A percentile compares a stretch with the other conserved stretches of the same genome.
Conservation (phyloP, 2,113 vertebrate species). For the Limnothrissa miodon region DNA sequence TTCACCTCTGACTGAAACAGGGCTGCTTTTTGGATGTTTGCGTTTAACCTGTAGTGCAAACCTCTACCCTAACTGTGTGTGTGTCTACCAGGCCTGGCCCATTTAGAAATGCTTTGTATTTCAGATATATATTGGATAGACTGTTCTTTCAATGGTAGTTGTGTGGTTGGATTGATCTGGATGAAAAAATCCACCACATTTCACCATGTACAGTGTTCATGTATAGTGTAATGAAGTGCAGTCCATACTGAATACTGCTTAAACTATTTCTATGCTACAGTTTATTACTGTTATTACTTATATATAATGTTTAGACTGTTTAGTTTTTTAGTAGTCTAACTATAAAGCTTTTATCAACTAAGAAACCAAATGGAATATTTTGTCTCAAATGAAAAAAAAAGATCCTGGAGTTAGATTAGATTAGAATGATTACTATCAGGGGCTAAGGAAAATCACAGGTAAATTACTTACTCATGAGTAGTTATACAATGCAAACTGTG, state of each 20-base stretch:
- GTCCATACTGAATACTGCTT: not conserved
- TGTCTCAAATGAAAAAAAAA: not conserved
- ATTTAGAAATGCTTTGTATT: not conserved
- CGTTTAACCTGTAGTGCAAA: not conserved
- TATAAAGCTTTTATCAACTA: too few species aligned
- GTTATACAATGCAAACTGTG: not conserved
- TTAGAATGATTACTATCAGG: not conserved
- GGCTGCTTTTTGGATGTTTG: not conserved
- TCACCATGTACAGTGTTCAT: not conserved
- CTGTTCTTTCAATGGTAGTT: not conserved
- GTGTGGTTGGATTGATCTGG: not conserved
- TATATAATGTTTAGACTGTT: too few species aligned
- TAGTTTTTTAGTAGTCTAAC: too few species aligned
- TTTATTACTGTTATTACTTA: too few species aligned
- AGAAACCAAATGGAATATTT: not conserved
- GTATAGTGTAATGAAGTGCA: not conserved
- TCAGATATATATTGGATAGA: not conserved
- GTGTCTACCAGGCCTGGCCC: not conserved
- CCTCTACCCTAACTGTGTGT: not conserved
- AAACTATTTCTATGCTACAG: not conserved
- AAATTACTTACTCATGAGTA: not conserved
- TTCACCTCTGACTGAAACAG: not conserved
- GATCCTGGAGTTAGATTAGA: too few species aligned
- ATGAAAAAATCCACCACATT: not conserved
- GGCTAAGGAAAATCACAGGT: too few species aligned